Evolutionary conservation across 1,140 invertebrate species (phyloP).

Genomic region (Aphelenchoides avenae): DNA sequence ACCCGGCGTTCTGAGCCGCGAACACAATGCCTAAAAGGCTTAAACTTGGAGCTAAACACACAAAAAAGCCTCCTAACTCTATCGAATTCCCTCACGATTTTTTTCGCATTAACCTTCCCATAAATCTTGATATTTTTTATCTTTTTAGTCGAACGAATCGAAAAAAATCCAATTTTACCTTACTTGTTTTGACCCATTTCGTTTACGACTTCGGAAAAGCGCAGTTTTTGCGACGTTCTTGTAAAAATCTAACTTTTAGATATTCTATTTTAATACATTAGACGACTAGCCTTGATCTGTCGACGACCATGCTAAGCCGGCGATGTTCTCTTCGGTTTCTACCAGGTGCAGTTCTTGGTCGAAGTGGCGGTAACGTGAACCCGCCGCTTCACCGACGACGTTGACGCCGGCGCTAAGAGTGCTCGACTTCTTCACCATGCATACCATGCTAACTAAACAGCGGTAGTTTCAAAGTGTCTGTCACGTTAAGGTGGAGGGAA

Average conservation of each 20-base stretch:
- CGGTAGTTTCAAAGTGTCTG: too few relatives aligned
- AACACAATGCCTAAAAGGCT: conserved; percentile 50
- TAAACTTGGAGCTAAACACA: conserved; percentile 5
- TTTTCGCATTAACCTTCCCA: too few relatives aligned
- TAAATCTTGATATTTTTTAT: too few relatives aligned
- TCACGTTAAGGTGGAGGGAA: too few relatives aligned
- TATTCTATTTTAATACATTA: not conserved
- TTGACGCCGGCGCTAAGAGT: not conserved
- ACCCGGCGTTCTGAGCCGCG: conserved; percentile 54
- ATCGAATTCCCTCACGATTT: not conserved
- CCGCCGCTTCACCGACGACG: not conserved
- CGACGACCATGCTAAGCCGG: conserved; percentile 44
- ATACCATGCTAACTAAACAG: conserved; percentile 29
- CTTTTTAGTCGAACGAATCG: too few relatives aligned
- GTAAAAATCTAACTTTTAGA: too few relatives aligned
- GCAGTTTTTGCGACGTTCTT: too few relatives aligned
- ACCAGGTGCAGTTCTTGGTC: conserved; percentile 12
- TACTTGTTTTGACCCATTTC: too few relatives aligned
- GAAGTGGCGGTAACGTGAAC: not conserved
- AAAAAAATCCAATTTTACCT: too few relatives aligned
- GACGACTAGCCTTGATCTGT: conserved; percentile 36
- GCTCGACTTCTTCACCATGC: too few relatives aligned
- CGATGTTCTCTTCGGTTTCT: conserved; percentile 40
- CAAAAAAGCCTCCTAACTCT: not conserved
- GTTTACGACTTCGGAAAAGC: too few relatives aligned